phyloP scores from a whole-genome alignment of 2,888 invertebrate genomes.

The Xestia sexstrigata region DNA sequence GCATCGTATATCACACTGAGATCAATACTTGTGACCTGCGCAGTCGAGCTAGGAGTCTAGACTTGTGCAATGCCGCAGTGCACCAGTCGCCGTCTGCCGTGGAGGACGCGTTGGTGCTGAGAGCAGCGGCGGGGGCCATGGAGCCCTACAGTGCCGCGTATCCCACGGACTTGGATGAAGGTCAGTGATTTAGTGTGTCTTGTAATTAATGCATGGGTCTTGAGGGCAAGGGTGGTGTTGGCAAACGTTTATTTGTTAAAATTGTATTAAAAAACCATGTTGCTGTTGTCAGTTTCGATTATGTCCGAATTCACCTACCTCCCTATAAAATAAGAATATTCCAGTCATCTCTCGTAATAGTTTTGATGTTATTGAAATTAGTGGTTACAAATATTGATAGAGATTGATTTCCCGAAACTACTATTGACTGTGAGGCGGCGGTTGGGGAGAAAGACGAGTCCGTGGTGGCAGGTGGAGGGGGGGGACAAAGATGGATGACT shows the following conservation, averaged over 20 bases:
- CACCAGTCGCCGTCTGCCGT: not conserved
- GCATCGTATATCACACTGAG: not conserved
- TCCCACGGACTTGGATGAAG: slow-evolving; percentile 17
- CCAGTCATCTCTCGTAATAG: too few species aligned
- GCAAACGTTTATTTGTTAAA: not conserved
- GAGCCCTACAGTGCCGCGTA: slow-evolving; percentile 1
- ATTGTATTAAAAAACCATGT: not conserved
- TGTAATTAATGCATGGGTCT: not conserved
- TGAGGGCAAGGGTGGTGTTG: not conserved
- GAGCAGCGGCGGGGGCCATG: not conserved
- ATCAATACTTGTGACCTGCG: slow-evolving; percentile 28
- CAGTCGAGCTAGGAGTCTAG: slow-evolving; percentile 5
- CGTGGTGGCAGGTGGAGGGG: not conserved
- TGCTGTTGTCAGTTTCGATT: too few species aligned
- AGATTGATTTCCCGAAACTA: not conserved
- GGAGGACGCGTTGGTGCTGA: slow-evolving; percentile 2
- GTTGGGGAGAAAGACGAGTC: not conserved
- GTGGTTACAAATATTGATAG: not conserved
- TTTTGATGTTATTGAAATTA: not conserved
- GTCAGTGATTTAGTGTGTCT: not conserved
- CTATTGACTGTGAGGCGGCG: not conserved
- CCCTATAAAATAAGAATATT: not conserved
- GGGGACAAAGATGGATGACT: too few species aligned
- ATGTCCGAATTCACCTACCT: too few species aligned
- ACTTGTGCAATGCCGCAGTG: slow-evolving; percentile 7